Percentiles rank a stretch among this genome's conserved stretches.
Conservation (phyloP, 1,140 invertebrate genomes). For the Drosophila watanabei region DNA sequence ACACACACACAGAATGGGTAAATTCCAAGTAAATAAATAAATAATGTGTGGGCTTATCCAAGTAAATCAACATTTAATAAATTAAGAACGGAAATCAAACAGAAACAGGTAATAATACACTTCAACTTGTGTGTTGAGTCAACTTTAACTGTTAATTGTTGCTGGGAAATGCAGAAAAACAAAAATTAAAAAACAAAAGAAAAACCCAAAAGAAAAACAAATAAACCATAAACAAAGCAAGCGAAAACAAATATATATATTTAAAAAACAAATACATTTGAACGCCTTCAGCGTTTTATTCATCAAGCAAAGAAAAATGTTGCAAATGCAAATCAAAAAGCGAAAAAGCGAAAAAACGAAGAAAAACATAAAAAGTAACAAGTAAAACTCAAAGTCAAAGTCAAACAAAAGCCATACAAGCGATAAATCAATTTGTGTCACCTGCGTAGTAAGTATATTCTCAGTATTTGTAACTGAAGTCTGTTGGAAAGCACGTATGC, state of each 20-base stretch:
- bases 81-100: conserved; percentile 49
- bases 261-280: conserved; percentile 64
- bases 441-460: conserved; percentile 75
- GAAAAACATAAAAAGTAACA: conserved; percentile 1
- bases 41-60: conserved; percentile 47
- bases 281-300: conserved; percentile 79
- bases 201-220: conserved; percentile 39
- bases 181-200: neutral
- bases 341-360: conserved; percentile 1
- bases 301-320: conserved; percentile 76
- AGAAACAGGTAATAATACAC: conserved; percentile 43
- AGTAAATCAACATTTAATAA: conserved; percentile 52
- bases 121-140: conserved; percentile 63
- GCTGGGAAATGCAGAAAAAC: conserved; percentile 62
- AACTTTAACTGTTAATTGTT: conserved; percentile 83
- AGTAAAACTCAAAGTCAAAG: conserved; percentile 38
- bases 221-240: conserved; percentile 45
- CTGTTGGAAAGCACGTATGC: conserved; percentile 63
- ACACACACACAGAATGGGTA: conserved; percentile 35
- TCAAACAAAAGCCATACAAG: conserved; percentile 56
- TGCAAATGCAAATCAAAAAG: conserved; percentile 63
- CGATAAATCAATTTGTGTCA: conserved; percentile 78
- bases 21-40: conserved; percentile 46
- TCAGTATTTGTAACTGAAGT: conserved; percentile 80
- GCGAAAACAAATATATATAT: conserved; percentile 48